These are phyloP conservation scores for Polypterus senegalus DNA, from an alignment of 2,113 vertebrate species.

Conservation along the genomic window DNA sequence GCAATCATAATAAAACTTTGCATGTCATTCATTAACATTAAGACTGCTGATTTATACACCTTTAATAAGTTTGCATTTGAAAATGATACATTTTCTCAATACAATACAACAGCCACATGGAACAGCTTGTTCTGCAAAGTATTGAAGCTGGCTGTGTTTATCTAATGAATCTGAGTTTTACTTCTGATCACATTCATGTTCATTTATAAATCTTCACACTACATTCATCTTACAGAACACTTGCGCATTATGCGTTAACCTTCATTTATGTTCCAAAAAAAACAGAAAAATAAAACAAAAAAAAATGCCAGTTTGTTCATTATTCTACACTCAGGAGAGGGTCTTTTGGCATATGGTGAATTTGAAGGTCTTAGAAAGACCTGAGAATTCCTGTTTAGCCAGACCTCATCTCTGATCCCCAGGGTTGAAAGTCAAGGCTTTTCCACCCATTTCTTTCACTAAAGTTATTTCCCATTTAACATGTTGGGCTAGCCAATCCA, in stretches of 20 bases:
- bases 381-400: neutral
- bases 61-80: slow-evolving; percentile 1
- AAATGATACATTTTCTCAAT: slow-evolving; percentile 1
- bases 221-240: no score
- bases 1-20: no score
- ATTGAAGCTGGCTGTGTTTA: no score
- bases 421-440: neutral
- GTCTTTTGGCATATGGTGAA: no score
- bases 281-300: no score
- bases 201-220: no score
- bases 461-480: neutral
- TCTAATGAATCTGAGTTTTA: no score
- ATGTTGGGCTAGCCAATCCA: slow-evolving; percentile 2
- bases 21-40: neutral
- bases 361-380: neutral
- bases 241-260: no score
- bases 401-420: neutral
- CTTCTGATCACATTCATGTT: no score
- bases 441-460: neutral
- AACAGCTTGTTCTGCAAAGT: neutral
- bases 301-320: no score
- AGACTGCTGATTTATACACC: neutral
- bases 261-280: no score
- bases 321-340: no score
- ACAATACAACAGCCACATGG: neutral